phyloP scores from a whole-genome alignment of 2,888 invertebrate species.

The Synergus umbraculus region DNA sequence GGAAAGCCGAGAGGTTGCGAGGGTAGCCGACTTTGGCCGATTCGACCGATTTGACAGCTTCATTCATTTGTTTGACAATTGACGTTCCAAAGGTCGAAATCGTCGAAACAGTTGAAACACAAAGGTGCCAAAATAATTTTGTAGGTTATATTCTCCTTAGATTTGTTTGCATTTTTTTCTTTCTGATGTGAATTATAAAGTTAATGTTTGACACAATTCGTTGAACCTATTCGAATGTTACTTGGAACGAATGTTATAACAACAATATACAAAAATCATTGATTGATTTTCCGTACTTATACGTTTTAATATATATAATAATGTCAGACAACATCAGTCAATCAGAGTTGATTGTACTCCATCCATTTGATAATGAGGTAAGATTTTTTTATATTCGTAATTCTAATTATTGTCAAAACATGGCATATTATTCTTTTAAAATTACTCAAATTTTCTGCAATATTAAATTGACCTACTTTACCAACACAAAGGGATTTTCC shows the following conservation, averaged over 20 bases:
- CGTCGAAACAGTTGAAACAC: neutral
- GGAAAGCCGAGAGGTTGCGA: neutral
- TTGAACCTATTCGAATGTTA: neutral
- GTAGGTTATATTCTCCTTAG: neutral
- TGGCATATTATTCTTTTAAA: neutral
- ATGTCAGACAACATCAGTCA: neutral
- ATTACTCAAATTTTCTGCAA: neutral
- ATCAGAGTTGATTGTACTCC: neutral
- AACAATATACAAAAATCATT: neutral
- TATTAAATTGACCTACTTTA: neutral
- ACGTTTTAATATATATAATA: neutral
- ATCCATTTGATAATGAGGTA: conserved; percentile 8
- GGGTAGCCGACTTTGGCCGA: neutral
- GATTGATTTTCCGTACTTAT: neutral
- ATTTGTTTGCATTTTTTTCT: neutral
- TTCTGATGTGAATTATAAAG: neutral
- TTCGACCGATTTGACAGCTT: neutral
- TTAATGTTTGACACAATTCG: neutral
- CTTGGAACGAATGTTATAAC: neutral
- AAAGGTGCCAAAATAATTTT: neutral
- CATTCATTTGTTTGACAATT: neutral
- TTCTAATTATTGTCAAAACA: neutral
- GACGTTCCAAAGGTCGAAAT: neutral
- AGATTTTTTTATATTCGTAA: neutral
- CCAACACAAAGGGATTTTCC: neutral